Conservation (phyloP, 2,888 invertebrate species). For the Noctuana brunneofusca region DNA sequence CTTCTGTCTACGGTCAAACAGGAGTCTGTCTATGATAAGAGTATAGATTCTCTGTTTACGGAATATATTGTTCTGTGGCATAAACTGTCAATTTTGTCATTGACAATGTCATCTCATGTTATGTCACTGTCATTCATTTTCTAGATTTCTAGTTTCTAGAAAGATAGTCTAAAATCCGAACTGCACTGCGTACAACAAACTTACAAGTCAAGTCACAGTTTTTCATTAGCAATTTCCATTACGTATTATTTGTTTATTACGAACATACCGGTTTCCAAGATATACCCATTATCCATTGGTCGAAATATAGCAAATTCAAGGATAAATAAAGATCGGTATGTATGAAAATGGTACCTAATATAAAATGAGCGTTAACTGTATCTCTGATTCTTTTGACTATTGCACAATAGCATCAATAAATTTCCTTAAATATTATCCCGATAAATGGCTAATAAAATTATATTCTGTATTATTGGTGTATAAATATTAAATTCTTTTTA, state of each 20-base stretch:
- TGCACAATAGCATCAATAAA: conserved; percentile 2
- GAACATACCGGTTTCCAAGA: conserved; percentile 1
- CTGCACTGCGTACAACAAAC: not conserved
- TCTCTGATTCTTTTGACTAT: not conserved
- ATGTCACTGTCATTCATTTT: not conserved
- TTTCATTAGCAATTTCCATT: conserved; percentile 8
- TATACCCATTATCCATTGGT: not conserved
- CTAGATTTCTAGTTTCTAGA: not conserved
- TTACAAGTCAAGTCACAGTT: not conserved
- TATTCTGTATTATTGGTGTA: too few relatives aligned
- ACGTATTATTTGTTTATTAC: conserved; percentile 20
- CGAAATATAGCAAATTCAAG: not conserved
- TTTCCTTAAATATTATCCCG: not conserved
- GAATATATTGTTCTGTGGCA: too few relatives aligned
- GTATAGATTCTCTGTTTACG: too few relatives aligned
- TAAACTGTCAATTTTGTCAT: not conserved
- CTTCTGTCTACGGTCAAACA: too few relatives aligned
- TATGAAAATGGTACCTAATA: not conserved
- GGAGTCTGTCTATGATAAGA: too few relatives aligned
- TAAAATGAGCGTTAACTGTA: not conserved
- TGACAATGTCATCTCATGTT: not conserved
- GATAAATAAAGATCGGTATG: conserved; percentile 1
- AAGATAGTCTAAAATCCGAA: conserved; percentile 15
- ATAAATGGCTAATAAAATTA: not conserved
- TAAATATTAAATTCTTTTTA: not conserved